phyloP scores from a whole-genome alignment of 2,113 vertebrate species.

The Oryctolagus cuniculus region DNA sequence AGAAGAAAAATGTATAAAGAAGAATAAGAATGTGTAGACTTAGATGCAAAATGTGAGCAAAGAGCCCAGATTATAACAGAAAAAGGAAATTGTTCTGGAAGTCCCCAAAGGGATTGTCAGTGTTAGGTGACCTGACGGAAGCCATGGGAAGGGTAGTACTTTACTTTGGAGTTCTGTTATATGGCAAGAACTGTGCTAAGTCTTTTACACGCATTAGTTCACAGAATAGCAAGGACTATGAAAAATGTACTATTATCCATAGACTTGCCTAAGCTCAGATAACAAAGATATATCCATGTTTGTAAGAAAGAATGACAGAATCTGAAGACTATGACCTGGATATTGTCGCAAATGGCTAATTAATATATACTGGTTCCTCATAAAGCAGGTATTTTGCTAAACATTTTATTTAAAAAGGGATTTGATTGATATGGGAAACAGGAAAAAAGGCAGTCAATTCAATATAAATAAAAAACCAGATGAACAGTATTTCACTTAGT shows the following conservation, averaged over 20 bases:
- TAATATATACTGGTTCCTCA: background rate
- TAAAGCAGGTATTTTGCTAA: background rate
- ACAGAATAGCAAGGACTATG: background rate
- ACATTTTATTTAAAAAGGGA: background rate
- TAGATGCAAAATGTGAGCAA: background rate
- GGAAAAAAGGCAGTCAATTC: background rate
- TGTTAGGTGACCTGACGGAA: background rate
- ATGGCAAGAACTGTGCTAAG: background rate
- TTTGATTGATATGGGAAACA: slow-evolving; percentile 22
- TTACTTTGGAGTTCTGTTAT: background rate
- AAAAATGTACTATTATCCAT: slow-evolving; percentile 29
- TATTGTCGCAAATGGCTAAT: background rate
- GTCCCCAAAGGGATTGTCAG: background rate
- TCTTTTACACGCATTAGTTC: background rate
- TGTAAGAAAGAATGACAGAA: background rate
- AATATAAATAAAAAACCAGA: background rate
- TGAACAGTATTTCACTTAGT: background rate
- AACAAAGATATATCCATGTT: background rate
- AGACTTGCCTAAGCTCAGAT: slow-evolving; percentile 7
- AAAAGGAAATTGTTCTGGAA: background rate
- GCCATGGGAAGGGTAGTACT: background rate
- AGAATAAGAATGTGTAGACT: background rate
- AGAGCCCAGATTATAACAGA: background rate
- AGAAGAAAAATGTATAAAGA: background rate
- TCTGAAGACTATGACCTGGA: background rate